Percentiles rank a stretch among this genome's conserved stretches.
Conservation (phyloP, 2,797 vertebrate genomes). For the Nannoperca australis region DNA sequence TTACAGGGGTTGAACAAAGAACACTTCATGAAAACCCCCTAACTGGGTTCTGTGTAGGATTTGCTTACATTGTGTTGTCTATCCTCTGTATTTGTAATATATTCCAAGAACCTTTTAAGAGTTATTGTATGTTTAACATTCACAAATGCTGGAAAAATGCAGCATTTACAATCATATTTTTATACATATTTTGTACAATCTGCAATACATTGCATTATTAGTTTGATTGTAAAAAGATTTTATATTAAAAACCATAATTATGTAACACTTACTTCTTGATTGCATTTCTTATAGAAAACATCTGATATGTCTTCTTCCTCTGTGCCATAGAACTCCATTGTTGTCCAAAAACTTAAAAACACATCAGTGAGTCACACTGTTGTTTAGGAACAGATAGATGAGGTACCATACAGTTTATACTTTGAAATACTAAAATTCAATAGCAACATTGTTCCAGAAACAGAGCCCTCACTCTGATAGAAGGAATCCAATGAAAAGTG, state of each 20-base stretch:
- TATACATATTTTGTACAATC: not conserved
- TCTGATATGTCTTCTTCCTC: not conserved
- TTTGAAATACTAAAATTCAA: too few relatives aligned
- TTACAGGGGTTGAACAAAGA: not conserved
- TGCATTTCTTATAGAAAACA: not conserved
- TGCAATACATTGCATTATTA: slow-evolving; percentile 11
- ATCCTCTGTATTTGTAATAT: slow-evolving; percentile 19
- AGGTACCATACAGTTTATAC: too few relatives aligned
- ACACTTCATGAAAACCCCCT: not conserved
- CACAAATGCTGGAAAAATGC: slow-evolving; percentile 23
- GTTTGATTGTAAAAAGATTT: slow-evolving; percentile 30
- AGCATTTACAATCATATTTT: slow-evolving; percentile 22
- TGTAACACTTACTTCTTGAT: not conserved
- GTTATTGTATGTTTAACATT: slow-evolving; percentile 15
- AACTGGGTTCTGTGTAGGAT: not conserved
- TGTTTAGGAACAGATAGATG: too few relatives aligned
- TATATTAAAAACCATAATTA: slow-evolving; percentile 38
- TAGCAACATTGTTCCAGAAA: too few relatives aligned
- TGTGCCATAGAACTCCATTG: not conserved
- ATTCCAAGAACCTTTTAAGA: slow-evolving; percentile 6
- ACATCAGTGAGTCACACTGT: too few relatives aligned
- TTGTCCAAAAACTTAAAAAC: too few relatives aligned
- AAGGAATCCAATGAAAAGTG: too few relatives aligned
- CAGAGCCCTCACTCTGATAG: too few relatives aligned
- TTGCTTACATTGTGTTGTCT: slow-evolving; percentile 4